A percentile compares a stretch with the other conserved stretches of the same genome.
These are phyloP conservation scores for Ophion obscuratus DNA, from an alignment of 2,888 invertebrate genomes.

Conservation along the genomic window DNA sequence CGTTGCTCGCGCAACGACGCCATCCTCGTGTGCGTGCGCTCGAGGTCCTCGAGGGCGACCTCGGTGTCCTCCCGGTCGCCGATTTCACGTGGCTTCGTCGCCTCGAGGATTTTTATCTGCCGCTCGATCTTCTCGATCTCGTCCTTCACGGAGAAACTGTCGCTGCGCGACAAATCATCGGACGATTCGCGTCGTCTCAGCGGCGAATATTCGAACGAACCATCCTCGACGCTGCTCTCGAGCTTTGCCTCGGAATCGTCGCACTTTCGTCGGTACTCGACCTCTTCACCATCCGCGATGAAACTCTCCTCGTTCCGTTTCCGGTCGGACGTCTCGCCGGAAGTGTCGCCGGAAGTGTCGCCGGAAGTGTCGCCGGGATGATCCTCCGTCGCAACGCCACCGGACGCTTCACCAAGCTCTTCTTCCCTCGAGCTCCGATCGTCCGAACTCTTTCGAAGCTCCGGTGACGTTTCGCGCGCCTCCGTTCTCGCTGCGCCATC, in stretches of 20 bases:
- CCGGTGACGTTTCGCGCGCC: background rate
- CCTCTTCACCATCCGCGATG: constrained; percentile 82
- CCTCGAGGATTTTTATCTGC: constrained; percentile 79
- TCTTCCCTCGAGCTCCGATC: constrained; percentile 19
- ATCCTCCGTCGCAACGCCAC: constrained; percentile 11
- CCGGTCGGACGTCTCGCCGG: constrained; percentile 80
- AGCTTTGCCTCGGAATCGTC: constrained; percentile 77
- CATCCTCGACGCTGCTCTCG: constrained; percentile 82
- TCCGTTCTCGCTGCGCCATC: background rate
- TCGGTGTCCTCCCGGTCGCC: constrained; percentile 58
- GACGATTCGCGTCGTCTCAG: constrained; percentile 69
- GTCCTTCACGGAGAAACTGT: constrained; percentile 80
- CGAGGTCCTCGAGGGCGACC: constrained; percentile 28
- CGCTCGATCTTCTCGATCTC: constrained; percentile 81
- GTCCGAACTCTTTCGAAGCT: constrained; percentile 30
- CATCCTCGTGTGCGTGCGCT: constrained; percentile 66
- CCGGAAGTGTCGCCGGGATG: background rate
- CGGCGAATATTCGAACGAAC: constrained; percentile 46
- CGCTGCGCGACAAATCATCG: constrained; percentile 72
- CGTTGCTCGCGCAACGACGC: constrained; percentile 76
- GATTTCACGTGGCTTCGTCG: constrained; percentile 63
- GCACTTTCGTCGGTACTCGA: constrained; percentile 85
- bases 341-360: background rate
- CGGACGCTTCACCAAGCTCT: constrained; percentile 3
- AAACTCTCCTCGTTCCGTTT: constrained; percentile 83